These are phyloP conservation scores for Empidonax alnorum DNA, from an alignment of 2,113 vertebrate species.

Conservation along the genomic window DNA sequence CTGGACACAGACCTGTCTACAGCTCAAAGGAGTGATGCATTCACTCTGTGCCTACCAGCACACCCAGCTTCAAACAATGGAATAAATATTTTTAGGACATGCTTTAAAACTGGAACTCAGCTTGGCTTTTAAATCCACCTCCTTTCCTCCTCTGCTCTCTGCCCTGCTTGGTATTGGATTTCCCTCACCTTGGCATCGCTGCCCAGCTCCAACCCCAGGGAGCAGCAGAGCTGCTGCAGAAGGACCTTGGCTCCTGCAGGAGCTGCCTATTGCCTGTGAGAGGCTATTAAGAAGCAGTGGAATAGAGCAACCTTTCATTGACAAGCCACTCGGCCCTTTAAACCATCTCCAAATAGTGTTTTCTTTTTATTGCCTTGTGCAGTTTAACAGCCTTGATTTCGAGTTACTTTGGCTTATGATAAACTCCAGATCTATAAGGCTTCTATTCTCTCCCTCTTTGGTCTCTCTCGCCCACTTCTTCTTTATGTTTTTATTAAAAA, in stretches of 20 bases:
- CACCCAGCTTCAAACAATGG: not conserved
- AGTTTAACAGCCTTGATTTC: slow-evolving; percentile 61
- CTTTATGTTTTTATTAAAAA: slow-evolving; percentile 65
- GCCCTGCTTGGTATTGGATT: not conserved
- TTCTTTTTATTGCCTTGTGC: slow-evolving; percentile 72
- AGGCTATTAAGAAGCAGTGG: slow-evolving; percentile 34
- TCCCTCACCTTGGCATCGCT: not conserved
- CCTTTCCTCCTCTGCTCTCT: not conserved
- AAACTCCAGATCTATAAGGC: slow-evolving; percentile 62
- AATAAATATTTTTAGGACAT: not conserved
- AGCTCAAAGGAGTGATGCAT: rapidly evolving
- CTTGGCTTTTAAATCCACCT: not conserved
- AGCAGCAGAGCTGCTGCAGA: not conserved
- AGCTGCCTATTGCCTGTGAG: slow-evolving; percentile 21
- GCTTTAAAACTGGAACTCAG: not conserved
- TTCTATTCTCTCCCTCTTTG: slow-evolving; percentile 25
- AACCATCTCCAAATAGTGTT: slow-evolving; percentile 68
- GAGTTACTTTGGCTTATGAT: slow-evolving; percentile 70
- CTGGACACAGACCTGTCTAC: not conserved
- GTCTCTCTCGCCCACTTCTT: not conserved
- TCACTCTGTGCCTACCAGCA: not conserved
- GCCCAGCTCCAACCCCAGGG: not conserved
- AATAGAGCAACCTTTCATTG: slow-evolving; percentile 58
- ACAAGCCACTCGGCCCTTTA: slow-evolving; percentile 64
- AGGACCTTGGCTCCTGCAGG: not conserved